Evolutionary conservation across 2,113 vertebrate genomes (phyloP).

Genomic region (Pluvialis apricaria): DNA sequence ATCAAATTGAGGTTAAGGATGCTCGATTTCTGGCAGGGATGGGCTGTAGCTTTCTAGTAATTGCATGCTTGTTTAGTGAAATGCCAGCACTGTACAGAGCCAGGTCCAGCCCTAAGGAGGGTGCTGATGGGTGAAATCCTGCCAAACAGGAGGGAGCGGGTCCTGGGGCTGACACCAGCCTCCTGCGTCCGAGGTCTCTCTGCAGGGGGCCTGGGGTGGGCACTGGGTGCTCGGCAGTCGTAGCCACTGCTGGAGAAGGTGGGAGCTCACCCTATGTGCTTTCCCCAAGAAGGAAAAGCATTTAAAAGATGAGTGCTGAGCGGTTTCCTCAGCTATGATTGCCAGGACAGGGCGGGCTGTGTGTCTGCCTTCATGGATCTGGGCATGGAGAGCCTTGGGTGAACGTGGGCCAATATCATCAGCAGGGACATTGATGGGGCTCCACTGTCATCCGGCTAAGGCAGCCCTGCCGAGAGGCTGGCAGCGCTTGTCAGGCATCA

Average conservation of each 20-base stretch:
- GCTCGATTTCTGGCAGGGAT: neutral
- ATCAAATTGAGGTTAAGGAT: neutral
- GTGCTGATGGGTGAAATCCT: neutral
- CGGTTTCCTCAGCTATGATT: neutral
- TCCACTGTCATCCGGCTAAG: neutral
- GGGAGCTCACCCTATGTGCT: neutral
- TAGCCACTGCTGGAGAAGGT: rapidly evolving
- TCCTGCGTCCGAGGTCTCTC: neutral
- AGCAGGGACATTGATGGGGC: neutral
- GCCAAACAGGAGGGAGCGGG: neutral
- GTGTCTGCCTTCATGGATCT: neutral
- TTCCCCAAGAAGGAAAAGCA: neutral
- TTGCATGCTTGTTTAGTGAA: neutral
- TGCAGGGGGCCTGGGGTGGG: neutral
- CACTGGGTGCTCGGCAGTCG: rapidly evolving
- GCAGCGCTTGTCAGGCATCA: rapidly evolving
- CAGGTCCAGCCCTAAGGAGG: neutral
- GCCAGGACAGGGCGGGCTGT: neutral
- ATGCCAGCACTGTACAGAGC: neutral
- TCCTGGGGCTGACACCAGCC: neutral
- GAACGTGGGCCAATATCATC: neutral
- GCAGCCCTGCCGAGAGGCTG: neutral
- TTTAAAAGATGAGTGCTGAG: neutral
- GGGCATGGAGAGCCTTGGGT: rapidly evolving
- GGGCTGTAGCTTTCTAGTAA: neutral